Evolutionary conservation across 2,113 vertebrate genomes (phyloP), one percentile per base, ranked within the genome.

Genomic region (Lepus americanus): DNA sequence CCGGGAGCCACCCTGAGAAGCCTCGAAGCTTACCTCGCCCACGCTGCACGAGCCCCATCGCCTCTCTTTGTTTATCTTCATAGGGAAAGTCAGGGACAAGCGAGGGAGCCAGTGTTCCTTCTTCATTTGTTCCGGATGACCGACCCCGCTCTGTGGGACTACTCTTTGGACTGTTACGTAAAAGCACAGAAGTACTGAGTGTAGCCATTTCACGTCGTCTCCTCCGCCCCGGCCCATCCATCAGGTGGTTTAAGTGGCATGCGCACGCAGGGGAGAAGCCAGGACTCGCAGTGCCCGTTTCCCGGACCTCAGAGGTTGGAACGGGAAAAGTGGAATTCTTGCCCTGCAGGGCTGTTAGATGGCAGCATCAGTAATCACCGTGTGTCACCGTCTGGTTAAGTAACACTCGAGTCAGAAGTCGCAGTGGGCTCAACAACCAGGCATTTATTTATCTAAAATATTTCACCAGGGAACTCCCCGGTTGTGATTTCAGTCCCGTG

Each of bases 371-470:
- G 70, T 84, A 82, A 79, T 69, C 59, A 0, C 55, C 91, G 63
- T 33, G 9, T 87, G 85, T 94, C 86, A 53, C 82, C 89, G 87
- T 95, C 92, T 87, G 92, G 90, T 82, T 95, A 86, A 82, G 81
- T 70, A 70, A 84, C 78, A 29, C 90, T 90, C 76, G 90, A 96
- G 95, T 92, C 95, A 83, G 95, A 96, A 92, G 83, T 92, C 95
- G 81, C 72, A 51, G 22, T 69, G 90, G 92, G 88, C 86, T 87
- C 84, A 84, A 97, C 96, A 82, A 95, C 31, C 91, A 72, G 95
- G 72, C 97, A 92, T 95, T 98, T 94, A 97, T 97, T 97, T 97
- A 94, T 97, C 96, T 97, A 95, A 97, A 97, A 94, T 95, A 85
- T 95, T 90, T 89, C 88, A 97, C 82, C 95, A 97, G 96, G 96